These are phyloP conservation scores for Thecophora atra DNA, from an alignment of 2,888 invertebrate genomes.

Conservation along the genomic window DNA sequence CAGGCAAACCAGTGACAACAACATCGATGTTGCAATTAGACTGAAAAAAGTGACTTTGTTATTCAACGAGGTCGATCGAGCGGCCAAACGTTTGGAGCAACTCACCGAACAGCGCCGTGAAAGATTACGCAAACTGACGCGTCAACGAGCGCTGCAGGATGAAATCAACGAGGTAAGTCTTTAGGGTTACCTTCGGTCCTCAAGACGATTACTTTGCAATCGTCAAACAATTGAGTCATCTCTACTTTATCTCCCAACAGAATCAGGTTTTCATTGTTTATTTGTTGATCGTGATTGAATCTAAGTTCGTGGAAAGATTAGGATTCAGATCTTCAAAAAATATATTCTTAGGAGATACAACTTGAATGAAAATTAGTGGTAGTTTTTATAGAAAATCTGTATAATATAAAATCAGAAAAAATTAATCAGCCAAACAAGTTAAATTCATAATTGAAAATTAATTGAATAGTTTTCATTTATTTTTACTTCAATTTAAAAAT, in stretches of 20 bases:
- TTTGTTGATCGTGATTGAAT: too few species aligned
- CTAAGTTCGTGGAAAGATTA: too few species aligned
- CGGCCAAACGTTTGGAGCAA: constrained; percentile 74
- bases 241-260: background rate
- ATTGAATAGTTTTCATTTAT: too few species aligned
- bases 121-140: constrained; percentile 74
- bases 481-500: too few species aligned
- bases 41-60: constrained; percentile 67
- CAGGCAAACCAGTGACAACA: constrained; percentile 37
- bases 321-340: too few species aligned
- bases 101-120: constrained; percentile 75
- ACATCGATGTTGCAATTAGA: constrained; percentile 60
- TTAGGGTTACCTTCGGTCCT: background rate
- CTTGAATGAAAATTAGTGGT: too few species aligned
- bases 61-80: constrained; percentile 76
- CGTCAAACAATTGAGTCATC: background rate
- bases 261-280: too few species aligned
- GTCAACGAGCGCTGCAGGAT: constrained; percentile 76
- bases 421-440: too few species aligned
- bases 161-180: constrained; percentile 75
- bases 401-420: too few species aligned
- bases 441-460: too few species aligned
- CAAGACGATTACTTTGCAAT: background rate
- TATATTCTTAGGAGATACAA: too few species aligned
- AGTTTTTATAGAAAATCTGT: too few species aligned